These are phyloP conservation scores for Hyles lineata DNA, from an alignment of 2,888 invertebrate genomes.

Conservation along the genomic window DNA sequence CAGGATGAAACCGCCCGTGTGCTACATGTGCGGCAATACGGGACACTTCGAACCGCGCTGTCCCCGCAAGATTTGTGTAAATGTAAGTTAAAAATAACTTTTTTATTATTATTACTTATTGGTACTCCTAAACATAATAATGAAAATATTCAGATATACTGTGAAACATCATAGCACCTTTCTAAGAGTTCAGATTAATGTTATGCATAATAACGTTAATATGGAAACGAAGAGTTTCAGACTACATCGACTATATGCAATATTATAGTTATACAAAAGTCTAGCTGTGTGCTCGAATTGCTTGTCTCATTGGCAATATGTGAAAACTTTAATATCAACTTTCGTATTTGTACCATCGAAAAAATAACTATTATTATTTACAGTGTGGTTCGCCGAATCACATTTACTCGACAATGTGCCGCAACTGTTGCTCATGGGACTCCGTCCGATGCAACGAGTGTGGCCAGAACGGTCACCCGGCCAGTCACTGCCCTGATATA, in stretches of 20 bases:
- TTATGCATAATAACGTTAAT: too few species aligned
- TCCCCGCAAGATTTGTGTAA: slow-evolving; percentile 88
- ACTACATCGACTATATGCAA: too few species aligned
- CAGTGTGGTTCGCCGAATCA: slow-evolving; percentile 88
- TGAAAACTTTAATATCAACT: too few species aligned
- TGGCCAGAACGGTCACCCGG: slow-evolving; percentile 86
- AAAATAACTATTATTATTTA: neutral
- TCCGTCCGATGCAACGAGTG: slow-evolving; percentile 85
- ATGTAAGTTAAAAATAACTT: slow-evolving; percentile 77
- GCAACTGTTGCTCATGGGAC: slow-evolving; percentile 84
- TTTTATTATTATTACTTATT: neutral
- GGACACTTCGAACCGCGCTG: slow-evolving; percentile 88
- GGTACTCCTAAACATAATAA: too few species aligned
- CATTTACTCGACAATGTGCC: slow-evolving; percentile 85
- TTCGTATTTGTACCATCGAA: too few species aligned
- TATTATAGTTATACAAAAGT: too few species aligned
- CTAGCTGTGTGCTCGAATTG: too few species aligned
- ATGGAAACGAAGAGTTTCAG: too few species aligned
- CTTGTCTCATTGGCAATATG: too few species aligned
- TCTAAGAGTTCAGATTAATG: too few species aligned
- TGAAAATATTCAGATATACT: too few species aligned
- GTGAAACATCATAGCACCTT: too few species aligned
- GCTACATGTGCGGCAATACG: slow-evolving; percentile 87
- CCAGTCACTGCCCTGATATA: slow-evolving; percentile 87
- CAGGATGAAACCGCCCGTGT: slow-evolving; percentile 82